Conservation (phyloP, 2,797 vertebrate genomes). For the Fringilla coelebs region DNA sequence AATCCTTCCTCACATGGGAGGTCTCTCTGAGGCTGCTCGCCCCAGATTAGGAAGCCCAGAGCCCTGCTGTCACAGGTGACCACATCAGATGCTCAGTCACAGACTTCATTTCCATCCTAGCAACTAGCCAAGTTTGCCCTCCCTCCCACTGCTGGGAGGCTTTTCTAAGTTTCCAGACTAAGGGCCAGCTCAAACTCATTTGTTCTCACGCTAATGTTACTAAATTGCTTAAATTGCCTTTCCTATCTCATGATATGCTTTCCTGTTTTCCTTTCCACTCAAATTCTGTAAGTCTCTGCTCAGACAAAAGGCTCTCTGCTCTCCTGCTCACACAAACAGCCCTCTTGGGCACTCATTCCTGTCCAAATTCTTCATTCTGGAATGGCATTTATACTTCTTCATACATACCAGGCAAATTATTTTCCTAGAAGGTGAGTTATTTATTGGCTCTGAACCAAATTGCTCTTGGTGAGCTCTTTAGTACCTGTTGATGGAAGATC, state of each 20-base stretch:
- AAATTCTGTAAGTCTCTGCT: not conserved
- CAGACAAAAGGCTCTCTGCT: not conserved
- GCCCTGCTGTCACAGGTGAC: conserved; percentile 24
- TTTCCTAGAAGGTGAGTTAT: not conserved
- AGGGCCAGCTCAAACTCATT: conserved; percentile 12
- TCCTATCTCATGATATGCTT: not conserved
- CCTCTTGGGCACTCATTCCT: not conserved
- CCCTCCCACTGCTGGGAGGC: not conserved
- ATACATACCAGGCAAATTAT: not conserved
- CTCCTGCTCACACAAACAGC: not conserved
- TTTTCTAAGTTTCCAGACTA: conserved; percentile 39
- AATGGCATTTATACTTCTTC: not conserved
- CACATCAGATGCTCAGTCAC: conserved; percentile 18
- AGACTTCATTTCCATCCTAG: not conserved
- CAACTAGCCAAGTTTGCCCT: conserved; percentile 10
- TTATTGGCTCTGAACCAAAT: not conserved
- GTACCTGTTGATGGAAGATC: not conserved
- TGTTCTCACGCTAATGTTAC: not conserved
- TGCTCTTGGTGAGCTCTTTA: not conserved
- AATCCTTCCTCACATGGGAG: not conserved
- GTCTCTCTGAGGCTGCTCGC: not conserved
- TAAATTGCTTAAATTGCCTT: conserved; percentile 2
- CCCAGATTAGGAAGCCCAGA: not conserved
- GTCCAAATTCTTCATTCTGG: not conserved
- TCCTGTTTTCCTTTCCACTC: conserved; percentile 3